phyloP scores from a whole-genome alignment of 2,113 vertebrate species.

The Pygoscelis adeliae region DNA sequence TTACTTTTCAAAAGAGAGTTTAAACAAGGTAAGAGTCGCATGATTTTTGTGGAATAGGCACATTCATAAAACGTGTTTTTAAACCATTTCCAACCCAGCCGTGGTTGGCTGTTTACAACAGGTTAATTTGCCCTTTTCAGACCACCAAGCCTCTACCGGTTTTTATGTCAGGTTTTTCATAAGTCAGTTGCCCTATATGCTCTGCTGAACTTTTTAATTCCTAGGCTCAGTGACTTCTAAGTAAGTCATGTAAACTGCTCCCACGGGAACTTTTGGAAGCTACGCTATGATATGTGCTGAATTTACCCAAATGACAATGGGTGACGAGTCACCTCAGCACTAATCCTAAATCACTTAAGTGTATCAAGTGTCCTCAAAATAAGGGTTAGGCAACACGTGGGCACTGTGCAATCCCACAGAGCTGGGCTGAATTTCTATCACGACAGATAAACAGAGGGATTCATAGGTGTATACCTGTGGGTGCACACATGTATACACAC shows the following conservation, averaged over 20 bases:
- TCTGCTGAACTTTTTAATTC: background rate
- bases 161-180: background rate
- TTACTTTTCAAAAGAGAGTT: background rate
- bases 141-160: background rate
- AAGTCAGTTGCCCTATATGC: background rate
- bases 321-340: background rate
- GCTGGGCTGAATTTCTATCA: background rate
- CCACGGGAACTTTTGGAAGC: background rate
- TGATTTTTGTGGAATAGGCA: background rate
- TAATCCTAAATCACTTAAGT: background rate
- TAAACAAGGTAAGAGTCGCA: background rate
- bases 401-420: background rate
- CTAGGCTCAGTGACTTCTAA: background rate
- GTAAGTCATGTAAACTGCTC: background rate
- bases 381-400: background rate
- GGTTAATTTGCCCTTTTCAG: background rate
- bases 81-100: background rate
- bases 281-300: fast-evolving
- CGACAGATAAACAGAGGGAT: fast-evolving
- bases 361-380: background rate
- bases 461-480: too few species aligned
- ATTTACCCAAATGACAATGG: background rate
- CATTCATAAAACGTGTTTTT: background rate
- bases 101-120: background rate
- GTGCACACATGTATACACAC: fast-evolving